Conservation (phyloP, 2,888 invertebrate species). For the Cheilosia vernalis region DNA sequence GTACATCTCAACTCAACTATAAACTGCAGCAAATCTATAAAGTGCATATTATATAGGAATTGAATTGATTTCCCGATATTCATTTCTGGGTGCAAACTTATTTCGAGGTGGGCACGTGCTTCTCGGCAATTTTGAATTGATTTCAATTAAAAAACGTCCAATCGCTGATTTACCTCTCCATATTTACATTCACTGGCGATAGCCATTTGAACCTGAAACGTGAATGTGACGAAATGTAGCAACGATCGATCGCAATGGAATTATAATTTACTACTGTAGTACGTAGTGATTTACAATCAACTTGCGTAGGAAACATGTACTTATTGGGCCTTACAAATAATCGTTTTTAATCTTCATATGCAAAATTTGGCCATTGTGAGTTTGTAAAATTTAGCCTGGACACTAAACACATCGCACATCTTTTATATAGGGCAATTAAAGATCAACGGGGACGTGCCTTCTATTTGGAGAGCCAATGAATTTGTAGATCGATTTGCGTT, state of each 20-base stretch:
- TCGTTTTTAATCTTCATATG: too few relatives aligned
- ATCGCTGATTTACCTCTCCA: slow-evolving; percentile 29
- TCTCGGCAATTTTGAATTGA: slow-evolving; percentile 49
- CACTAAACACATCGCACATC: too few relatives aligned
- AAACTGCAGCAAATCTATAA: not conserved
- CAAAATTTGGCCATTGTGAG: too few relatives aligned
- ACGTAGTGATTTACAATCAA: slow-evolving; percentile 25
- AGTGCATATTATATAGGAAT: slow-evolving; percentile 1
- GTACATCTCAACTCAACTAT: too few relatives aligned
- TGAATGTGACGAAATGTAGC: slow-evolving; percentile 54
- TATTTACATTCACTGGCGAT: slow-evolving; percentile 56
- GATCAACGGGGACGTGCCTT: slow-evolving; percentile 50
- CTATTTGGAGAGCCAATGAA: slow-evolving; percentile 44
- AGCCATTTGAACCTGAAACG: slow-evolving; percentile 59
- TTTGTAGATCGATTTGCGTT: slow-evolving; percentile 41
- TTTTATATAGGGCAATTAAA: not conserved
- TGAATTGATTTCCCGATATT: slow-evolving; percentile 12
- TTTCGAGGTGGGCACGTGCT: slow-evolving; percentile 41
- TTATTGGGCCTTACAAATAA: not conserved
- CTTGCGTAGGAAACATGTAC: slow-evolving; percentile 2
- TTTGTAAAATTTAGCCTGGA: too few relatives aligned
- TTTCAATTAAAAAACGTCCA: slow-evolving; percentile 53
- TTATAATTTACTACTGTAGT: not conserved
- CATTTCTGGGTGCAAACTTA: not conserved
- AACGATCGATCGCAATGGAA: slow-evolving; percentile 23